Evolutionary conservation across 2,888 invertebrate species (phyloP).

Genomic region (Neoaliturus tenellus): DNA sequence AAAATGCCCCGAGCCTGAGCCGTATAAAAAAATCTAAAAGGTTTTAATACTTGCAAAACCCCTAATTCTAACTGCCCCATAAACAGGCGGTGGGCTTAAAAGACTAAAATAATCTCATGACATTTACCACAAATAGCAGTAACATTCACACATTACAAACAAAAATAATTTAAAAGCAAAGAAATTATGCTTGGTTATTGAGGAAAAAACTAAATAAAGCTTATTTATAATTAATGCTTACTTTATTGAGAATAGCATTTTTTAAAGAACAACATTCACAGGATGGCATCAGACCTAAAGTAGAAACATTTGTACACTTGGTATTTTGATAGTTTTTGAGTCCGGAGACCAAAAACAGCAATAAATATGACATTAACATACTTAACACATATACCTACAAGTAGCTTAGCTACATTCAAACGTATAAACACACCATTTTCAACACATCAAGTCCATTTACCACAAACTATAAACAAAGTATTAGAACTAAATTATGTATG

Average conservation of each 20-base stretch:
- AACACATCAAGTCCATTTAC: background rate
- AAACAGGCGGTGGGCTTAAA: no score
- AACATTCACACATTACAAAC: no score
- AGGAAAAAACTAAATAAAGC: background rate
- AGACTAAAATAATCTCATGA: no score
- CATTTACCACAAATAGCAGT: no score
- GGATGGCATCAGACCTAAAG: background rate
- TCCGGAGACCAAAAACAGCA: background rate
- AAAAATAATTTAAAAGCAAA: background rate
- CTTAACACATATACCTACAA: background rate
- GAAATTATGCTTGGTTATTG: background rate
- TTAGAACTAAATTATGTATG: background rate
- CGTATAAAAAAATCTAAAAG: no score
- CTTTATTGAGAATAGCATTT: slow-evolving; percentile 28
- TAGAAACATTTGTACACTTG: slow-evolving; percentile 14
- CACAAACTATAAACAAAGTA: background rate
- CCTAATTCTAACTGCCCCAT: no score
- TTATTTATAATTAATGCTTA: background rate
- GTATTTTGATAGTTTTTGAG: background rate
- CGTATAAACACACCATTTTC: slow-evolving; percentile 6
- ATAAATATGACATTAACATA: slow-evolving; percentile 5
- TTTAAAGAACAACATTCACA: background rate
- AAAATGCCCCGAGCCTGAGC: no score
- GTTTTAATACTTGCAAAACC: no score
- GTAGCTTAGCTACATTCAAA: slow-evolving; percentile 2